These are phyloP conservation scores for Ibycter americanus DNA, from an alignment of 2,797 vertebrate species.

Conservation along the genomic window DNA sequence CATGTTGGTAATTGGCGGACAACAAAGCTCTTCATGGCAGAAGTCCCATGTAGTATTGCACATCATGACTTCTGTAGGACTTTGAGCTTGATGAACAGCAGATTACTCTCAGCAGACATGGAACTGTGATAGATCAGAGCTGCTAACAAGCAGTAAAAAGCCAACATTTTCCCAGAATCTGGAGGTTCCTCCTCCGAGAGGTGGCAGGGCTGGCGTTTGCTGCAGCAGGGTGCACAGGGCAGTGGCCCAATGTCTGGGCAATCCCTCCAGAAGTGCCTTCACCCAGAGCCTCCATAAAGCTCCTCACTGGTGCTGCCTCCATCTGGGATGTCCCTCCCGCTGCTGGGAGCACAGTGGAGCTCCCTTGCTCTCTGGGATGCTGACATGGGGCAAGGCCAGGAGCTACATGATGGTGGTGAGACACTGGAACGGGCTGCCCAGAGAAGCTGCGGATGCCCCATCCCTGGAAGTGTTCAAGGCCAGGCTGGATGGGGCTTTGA, in stretches of 20 bases:
- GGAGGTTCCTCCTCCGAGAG: rapidly evolving
- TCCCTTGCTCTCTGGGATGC: not conserved
- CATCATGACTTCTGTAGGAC: not conserved
- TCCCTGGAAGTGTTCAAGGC: no score
- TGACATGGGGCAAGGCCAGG: not conserved
- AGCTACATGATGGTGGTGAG: not conserved
- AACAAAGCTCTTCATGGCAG: not conserved
- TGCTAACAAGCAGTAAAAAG: not conserved
- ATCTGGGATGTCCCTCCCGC: not conserved
- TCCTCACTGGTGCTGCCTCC: not conserved
- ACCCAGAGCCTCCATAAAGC: not conserved
- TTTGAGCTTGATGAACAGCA: not conserved
- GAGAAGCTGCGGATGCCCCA: no score
- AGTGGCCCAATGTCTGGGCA: not conserved
- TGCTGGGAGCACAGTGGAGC: not conserved
- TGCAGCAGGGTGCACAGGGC: no score
- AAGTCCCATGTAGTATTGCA: not conserved
- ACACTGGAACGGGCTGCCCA: no score
- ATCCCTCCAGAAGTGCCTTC: not conserved
- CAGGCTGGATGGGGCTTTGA: no score
- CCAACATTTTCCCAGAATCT: not conserved
- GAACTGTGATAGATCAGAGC: not conserved
- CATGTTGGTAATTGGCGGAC: not conserved
- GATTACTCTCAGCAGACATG: not conserved
- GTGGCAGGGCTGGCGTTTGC: not conserved